phyloP scores from a whole-genome alignment of 2,797 vertebrate species.

The Catamblyrhynchus diadema region DNA sequence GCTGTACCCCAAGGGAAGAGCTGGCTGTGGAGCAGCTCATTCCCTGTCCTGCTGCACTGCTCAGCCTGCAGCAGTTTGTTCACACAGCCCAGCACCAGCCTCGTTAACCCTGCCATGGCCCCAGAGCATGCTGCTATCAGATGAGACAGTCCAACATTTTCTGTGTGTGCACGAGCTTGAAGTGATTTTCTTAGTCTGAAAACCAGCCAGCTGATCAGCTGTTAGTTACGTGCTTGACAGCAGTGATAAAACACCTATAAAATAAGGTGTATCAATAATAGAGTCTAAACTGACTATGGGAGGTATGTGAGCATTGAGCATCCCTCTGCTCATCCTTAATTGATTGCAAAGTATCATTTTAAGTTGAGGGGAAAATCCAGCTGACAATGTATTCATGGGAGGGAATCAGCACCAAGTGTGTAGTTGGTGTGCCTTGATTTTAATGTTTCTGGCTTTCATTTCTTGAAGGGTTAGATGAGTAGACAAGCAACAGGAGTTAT shows the following conservation, averaged over 20 bases:
- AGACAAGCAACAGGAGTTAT: background rate
- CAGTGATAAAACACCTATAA: background rate
- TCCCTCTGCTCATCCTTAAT: background rate
- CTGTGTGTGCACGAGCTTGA: background rate
- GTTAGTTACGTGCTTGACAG: background rate
- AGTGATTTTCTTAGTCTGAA: background rate
- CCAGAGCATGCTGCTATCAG: background rate
- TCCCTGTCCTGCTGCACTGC: background rate
- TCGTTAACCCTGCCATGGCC: background rate
- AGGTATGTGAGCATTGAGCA: background rate
- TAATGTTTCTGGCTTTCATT: conserved; percentile 5
- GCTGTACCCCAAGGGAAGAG: background rate
- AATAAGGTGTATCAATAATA: background rate
- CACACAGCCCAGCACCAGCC: background rate
- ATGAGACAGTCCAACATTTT: background rate
- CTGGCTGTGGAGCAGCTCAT: background rate
- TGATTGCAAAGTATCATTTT: conserved; percentile 4
- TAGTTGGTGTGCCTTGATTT: background rate
- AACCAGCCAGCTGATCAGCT: background rate
- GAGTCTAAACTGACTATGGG: background rate
- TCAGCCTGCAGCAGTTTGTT: conserved; percentile 1
- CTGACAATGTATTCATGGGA: background rate
- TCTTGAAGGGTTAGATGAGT: background rate
- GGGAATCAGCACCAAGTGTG: background rate
- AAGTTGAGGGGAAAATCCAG: background rate